These are phyloP conservation scores for Burhinus oedicnemus DNA, from an alignment of 2,113 vertebrate genomes.

Conservation along the genomic window DNA sequence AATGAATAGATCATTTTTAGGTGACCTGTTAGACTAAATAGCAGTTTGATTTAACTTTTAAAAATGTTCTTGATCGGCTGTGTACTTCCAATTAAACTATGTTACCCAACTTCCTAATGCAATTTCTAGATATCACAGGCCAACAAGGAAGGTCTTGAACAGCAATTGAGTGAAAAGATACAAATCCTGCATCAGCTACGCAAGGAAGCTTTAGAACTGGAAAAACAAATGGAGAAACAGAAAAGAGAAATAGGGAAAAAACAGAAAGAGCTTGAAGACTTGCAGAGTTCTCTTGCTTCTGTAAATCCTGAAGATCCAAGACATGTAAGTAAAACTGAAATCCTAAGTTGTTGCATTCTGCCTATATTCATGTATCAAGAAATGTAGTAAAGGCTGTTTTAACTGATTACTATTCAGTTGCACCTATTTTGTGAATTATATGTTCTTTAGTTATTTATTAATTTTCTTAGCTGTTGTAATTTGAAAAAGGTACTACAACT, in stretches of 20 bases:
- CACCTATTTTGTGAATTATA: fast-evolving
- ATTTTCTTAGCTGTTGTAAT: not conserved
- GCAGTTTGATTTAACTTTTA: not conserved
- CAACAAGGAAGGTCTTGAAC: slow-evolving; percentile 74
- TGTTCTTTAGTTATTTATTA: not conserved
- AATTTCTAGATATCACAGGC: slow-evolving; percentile 74
- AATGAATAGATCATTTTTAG: not conserved
- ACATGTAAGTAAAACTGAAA: slow-evolving; percentile 76
- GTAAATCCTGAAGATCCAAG: slow-evolving; percentile 75
- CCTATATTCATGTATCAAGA: not conserved
- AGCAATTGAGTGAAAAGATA: slow-evolving; percentile 77
- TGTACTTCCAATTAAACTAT: not conserved
- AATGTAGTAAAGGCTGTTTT: not conserved
- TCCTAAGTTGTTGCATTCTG: not conserved
- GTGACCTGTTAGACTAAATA: not conserved
- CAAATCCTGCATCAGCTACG: slow-evolving; percentile 70
- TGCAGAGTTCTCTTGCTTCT: slow-evolving; percentile 64
- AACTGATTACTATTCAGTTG: not conserved
- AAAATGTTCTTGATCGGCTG: not conserved
- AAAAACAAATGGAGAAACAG: slow-evolving; percentile 79
- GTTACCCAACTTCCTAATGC: not conserved
- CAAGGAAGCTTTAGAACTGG: slow-evolving; percentile 75
- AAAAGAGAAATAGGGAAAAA: slow-evolving; percentile 71
- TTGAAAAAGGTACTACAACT: not conserved
- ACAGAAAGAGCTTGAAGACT: slow-evolving; percentile 72